Percentiles rank a stretch among this genome's conserved stretches.
Conservation (phyloP, 2,888 invertebrate species). For the Ctenicera cuprea region DNA sequence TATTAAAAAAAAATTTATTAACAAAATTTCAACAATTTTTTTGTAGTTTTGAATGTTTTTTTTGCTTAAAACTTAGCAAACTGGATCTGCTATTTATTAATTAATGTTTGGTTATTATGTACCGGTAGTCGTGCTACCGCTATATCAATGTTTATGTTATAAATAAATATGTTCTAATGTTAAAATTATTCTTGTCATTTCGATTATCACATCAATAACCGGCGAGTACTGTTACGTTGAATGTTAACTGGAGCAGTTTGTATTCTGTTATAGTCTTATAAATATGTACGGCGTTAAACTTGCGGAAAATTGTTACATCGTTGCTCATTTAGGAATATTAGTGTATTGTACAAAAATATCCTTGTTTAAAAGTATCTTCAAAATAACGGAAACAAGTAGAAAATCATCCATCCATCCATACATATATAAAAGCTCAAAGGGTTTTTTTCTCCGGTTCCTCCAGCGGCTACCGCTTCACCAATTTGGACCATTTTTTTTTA, state of each 20-base stretch:
- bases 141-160: slow-evolving; percentile 6
- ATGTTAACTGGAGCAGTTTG: slow-evolving; percentile 24
- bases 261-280: slow-evolving; percentile 1
- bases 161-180: slow-evolving; percentile 4
- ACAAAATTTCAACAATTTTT: no score
- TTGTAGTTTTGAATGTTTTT: no score
- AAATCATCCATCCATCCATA: no score
- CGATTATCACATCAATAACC: slow-evolving; percentile 22
- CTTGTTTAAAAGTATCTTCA: no score
- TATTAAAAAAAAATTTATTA: no score
- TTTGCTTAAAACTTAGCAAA: no score
- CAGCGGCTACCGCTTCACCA: no score
- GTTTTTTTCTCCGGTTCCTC: no score
- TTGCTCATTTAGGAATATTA: background rate
- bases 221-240: slow-evolving; percentile 13
- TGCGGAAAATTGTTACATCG: slow-evolving; percentile 25
- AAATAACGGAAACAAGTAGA: no score
- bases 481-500: no score
- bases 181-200: slow-evolving; percentile 15
- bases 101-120: background rate
- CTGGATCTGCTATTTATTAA: background rate
- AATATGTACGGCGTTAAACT: slow-evolving; percentile 16
- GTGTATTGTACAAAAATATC: no score
- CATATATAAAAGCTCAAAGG: no score
- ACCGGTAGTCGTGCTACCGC: background rate